A percentile compares a stretch with the other conserved stretches of the same genome.
These are phyloP conservation scores for Drusus annulatus DNA, from an alignment of 1,140 invertebrate species.

Conservation along the genomic window DNA sequence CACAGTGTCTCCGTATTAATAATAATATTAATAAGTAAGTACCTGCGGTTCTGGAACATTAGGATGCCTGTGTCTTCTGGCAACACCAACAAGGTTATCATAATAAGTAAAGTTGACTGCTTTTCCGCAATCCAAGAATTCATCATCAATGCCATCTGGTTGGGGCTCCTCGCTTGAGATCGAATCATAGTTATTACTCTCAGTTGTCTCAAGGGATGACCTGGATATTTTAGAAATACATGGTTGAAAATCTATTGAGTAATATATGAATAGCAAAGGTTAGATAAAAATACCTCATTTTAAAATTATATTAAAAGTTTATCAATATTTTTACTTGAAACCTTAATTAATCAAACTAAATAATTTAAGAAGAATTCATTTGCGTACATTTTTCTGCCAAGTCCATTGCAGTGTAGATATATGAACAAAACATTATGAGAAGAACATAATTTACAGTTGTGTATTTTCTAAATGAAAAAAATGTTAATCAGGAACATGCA, in stretches of 20 bases:
- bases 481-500: conserved; percentile 2
- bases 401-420: too few species aligned
- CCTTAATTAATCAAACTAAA: too few species aligned
- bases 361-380: too few species aligned
- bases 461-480: not conserved
- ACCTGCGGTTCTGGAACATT: conserved; percentile 74
- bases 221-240: conserved; percentile 26
- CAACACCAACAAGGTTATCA: conserved; percentile 87
- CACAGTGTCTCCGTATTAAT: too few species aligned
- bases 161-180: conserved; percentile 61
- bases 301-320: too few species aligned
- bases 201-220: conserved; percentile 51
- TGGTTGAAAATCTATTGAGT: not conserved
- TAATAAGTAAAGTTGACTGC: conserved; percentile 91
- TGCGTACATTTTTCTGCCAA: too few species aligned
- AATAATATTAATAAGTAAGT: not conserved
- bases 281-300: too few species aligned
- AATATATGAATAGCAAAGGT: not conserved
- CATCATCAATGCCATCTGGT: conserved; percentile 71
- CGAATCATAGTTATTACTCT: conserved; percentile 46
- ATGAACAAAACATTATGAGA: too few species aligned
- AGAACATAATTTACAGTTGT: too few species aligned
- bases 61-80: conserved; percentile 77
- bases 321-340: too few species aligned
- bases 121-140: conserved; percentile 88